These are phyloP conservation scores for Phengaris arion DNA, from an alignment of 2,888 invertebrate species.

Conservation along the genomic window DNA sequence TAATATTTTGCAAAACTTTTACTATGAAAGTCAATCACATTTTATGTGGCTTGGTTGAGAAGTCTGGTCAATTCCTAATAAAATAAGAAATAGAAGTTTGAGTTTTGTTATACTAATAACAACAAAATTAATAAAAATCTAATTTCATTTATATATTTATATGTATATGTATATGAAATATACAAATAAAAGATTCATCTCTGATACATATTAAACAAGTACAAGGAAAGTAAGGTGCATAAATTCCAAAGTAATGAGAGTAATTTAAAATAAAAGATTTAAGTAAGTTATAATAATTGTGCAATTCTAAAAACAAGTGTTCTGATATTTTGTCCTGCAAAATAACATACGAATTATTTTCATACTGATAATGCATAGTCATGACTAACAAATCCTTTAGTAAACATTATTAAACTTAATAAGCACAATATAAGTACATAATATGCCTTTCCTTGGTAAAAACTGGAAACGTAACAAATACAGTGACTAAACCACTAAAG, in stretches of 20 bases:
- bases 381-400: background rate
- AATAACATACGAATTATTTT: background rate
- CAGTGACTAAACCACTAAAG: constrained; percentile 40
- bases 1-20: no score
- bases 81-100: no score
- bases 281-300: constrained; percentile 4
- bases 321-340: background rate
- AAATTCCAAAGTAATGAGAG: background rate
- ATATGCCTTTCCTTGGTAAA: background rate
- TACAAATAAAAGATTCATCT: background rate
- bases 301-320: constrained; percentile 30
- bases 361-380: background rate
- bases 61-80: no score
- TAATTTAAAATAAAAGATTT: background rate
- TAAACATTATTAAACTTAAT: background rate
- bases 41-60: no score
- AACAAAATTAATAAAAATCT: no score
- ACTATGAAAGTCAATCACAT: no score
- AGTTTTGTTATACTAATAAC: no score
- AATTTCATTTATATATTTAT: no score
- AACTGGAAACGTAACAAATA: constrained; percentile 28
- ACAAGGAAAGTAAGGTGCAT: background rate
- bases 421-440: background rate
- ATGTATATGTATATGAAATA: no score
- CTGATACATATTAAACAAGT: background rate